Percentiles rank a stretch among this genome's conserved stretches.
These are phyloP conservation scores for Lota lota DNA, from an alignment of 2,113 vertebrate genomes.

Conservation along the genomic window DNA sequence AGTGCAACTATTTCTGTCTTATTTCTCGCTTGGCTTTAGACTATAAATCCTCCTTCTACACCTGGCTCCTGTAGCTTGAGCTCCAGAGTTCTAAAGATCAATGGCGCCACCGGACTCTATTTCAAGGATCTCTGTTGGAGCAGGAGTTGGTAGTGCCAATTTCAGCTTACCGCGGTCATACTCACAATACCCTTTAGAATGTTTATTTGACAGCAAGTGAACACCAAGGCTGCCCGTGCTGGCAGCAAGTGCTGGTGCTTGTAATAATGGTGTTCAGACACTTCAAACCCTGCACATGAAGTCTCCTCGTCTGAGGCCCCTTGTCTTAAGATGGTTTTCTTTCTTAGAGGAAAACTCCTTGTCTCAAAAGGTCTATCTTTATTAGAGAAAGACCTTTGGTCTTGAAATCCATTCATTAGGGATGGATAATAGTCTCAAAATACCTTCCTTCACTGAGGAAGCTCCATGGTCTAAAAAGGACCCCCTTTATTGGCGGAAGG, in stretches of 20 bases:
- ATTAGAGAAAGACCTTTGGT: neutral
- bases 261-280: constrained; percentile 11
- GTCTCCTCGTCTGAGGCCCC: neutral
- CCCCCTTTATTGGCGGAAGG: too few relatives aligned
- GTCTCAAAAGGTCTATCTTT: neutral
- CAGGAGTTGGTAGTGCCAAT: constrained; percentile 26
- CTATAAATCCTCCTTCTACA: neutral
- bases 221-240: constrained; percentile 9
- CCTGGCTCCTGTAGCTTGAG: constrained; percentile 26
- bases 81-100: constrained; percentile 22
- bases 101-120: constrained; percentile 38
- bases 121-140: constrained; percentile 42
- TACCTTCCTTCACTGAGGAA: too few relatives aligned
- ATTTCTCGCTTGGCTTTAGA: neutral
- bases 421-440: too few relatives aligned
- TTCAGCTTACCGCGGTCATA: constrained; percentile 34
- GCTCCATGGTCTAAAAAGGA: too few relatives aligned
- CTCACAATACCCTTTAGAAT: constrained; percentile 26
- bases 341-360: neutral
- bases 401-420: too few relatives aligned
- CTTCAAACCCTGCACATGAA: constrained; percentile 26
- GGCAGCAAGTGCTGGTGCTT: neutral
- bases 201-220: constrained; percentile 21
- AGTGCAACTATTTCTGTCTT: constrained; percentile 46
- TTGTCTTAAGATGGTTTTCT: neutral